A percentile compares a stretch with the other conserved stretches of the same genome.
Conservation (phyloP, 2,113 vertebrate genomes). For the Sinocyclocheilus rhinocerous region DNA sequence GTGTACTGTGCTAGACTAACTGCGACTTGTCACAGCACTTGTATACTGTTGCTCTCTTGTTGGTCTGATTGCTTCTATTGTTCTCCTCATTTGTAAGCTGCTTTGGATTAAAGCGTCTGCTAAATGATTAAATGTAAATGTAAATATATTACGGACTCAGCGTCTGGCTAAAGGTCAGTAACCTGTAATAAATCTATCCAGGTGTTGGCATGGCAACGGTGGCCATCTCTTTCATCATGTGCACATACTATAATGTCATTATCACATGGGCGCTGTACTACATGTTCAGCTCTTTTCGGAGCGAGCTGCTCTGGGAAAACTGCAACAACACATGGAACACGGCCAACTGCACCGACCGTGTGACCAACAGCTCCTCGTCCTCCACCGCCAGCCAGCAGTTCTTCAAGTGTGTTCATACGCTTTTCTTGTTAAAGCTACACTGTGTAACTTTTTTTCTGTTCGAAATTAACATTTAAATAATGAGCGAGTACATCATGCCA, state of each 20-base stretch:
- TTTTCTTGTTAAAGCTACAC: neutral
- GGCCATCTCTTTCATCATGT: constrained; percentile 80
- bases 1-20: too few species aligned
- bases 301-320: constrained; percentile 72
- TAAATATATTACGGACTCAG: neutral
- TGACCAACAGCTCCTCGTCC: constrained; percentile 66
- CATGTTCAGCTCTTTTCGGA: constrained; percentile 77
- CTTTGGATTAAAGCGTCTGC: too few species aligned
- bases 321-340: constrained; percentile 82
- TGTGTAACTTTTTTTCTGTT: neutral
- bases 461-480: too few species aligned
- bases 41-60: too few species aligned
- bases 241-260: constrained; percentile 78
- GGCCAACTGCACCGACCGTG: constrained; percentile 65
- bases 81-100: too few species aligned
- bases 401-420: constrained; percentile 68
- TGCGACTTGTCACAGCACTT: too few species aligned
- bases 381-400: constrained; percentile 79
- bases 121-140: too few species aligned
- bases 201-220: constrained; percentile 78
- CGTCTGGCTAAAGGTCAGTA: neutral
- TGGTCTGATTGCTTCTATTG: too few species aligned
- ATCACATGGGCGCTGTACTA: constrained; percentile 80
- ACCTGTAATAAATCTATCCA: constrained; percentile 52
- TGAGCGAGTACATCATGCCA: too few species aligned